A percentile compares a stretch with the other conserved stretches of the same genome.
Conservation (phyloP, 2,888 invertebrate species). For the Chrysotoxum bicinctum region DNA sequence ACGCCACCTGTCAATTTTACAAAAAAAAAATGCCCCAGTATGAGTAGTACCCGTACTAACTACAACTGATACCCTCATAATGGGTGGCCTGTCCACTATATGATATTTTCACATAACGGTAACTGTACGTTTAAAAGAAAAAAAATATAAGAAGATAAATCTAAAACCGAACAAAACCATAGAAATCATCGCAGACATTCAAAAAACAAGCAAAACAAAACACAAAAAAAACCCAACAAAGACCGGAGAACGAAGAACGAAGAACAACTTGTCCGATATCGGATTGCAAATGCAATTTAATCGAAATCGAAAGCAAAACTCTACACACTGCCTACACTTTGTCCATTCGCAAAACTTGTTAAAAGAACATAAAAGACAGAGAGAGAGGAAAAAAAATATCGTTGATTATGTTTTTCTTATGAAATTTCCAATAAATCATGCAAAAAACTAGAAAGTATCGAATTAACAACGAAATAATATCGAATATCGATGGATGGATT, state of each 20-base stretch:
- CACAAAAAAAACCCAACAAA: conserved; percentile 11
- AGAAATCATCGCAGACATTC: conserved; percentile 45
- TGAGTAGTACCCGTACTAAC: neutral
- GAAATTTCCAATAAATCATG: conserved; percentile 72
- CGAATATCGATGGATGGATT: conserved; percentile 74
- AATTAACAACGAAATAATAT: conserved; percentile 80
- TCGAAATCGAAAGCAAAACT: conserved; percentile 62
- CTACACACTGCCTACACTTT: neutral
- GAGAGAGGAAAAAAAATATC: conserved; percentile 22
- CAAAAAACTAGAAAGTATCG: conserved; percentile 77
- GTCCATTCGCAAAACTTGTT: neutral
- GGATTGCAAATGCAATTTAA: conserved; percentile 70
- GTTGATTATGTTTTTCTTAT: conserved; percentile 56
- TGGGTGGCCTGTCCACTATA: conserved; percentile 58
- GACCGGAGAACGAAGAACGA: neutral
- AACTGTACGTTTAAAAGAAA: neutral
- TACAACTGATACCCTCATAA: conserved; percentile 35
- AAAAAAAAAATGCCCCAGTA: neutral
- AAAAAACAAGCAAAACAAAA: neutral
- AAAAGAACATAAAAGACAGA: neutral
- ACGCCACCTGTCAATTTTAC: conserved; percentile 24
- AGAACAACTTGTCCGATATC: conserved; percentile 55
- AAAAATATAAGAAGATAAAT: conserved; percentile 18
- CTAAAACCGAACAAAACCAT: conserved; percentile 46
- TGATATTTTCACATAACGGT: conserved; percentile 53